phyloP scores from a whole-genome alignment of 2,888 invertebrate genomes.

The Megaustenia siamemsis region DNA sequence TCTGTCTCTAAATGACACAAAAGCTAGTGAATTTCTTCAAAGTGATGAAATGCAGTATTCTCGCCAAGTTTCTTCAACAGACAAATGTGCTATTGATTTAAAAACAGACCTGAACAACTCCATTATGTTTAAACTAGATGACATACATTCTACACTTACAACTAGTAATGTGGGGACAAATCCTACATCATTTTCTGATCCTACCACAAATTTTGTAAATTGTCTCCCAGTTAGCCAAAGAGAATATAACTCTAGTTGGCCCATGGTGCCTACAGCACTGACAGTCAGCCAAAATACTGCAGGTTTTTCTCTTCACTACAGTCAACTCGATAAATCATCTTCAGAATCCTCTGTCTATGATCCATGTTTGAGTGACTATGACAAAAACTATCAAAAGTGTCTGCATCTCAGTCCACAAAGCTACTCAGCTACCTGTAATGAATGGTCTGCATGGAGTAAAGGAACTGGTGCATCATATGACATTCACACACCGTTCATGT shows the following conservation, averaged over 20 bases:
- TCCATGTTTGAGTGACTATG: constrained; percentile 12
- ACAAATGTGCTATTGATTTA: neutral
- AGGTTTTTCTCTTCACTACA: neutral
- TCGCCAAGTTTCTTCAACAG: neutral
- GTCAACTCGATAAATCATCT: neutral
- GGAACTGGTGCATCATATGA: neutral
- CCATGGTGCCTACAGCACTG: neutral
- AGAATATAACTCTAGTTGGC: neutral
- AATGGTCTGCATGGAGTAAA: neutral
- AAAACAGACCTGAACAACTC: neutral
- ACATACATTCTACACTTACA: neutral
- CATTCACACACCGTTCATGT: neutral
- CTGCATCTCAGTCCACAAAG: neutral
- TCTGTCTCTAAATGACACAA: constrained; percentile 5
- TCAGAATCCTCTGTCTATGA: neutral
- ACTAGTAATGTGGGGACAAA: neutral
- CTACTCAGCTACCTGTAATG: neutral
- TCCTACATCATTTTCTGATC: constrained; percentile 21
- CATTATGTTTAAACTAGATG: neutral
- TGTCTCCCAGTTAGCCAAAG: neutral
- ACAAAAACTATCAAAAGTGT: constrained; percentile 12
- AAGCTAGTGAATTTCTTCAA: neutral
- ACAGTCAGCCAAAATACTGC: neutral
- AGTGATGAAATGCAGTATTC: neutral
- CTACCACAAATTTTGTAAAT: neutral